These are phyloP conservation scores for Gymnoscopelus microlampas DNA, from an alignment of 2,797 vertebrate species.

Conservation along the genomic window DNA sequence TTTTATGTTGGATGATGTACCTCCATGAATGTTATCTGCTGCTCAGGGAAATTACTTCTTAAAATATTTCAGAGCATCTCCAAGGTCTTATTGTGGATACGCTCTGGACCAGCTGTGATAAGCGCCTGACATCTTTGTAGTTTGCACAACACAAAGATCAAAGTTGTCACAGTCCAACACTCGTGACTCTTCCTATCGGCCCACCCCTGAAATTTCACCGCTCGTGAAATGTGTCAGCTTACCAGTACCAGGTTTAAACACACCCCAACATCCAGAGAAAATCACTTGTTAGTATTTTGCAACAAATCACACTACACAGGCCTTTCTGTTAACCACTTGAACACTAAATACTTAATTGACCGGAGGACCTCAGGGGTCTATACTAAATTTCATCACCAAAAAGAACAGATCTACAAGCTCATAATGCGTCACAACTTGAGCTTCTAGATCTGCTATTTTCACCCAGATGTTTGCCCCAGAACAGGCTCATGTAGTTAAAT, in stretches of 20 bases:
- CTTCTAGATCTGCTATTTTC: background rate
- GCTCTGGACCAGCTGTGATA: slow-evolving; percentile 88
- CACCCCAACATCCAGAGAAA: background rate
- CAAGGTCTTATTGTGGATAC: slow-evolving; percentile 86
- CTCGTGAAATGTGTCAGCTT: slow-evolving; percentile 63
- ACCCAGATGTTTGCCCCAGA: background rate
- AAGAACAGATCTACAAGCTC: background rate
- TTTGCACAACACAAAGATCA: slow-evolving; percentile 87
- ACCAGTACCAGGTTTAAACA: slow-evolving; percentile 17
- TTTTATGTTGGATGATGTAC: slow-evolving; percentile 88
- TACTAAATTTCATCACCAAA: too few relatives aligned
- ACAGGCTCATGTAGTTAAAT: background rate
- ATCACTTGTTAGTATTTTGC: too few relatives aligned
- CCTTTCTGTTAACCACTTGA: too few relatives aligned
- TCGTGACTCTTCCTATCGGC: slow-evolving; percentile 32
- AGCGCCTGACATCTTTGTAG: slow-evolving; percentile 89
- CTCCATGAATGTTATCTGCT: slow-evolving; percentile 89
- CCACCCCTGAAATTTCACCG: slow-evolving; percentile 77
- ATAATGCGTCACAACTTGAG: too few relatives aligned
- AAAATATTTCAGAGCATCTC: slow-evolving; percentile 87
- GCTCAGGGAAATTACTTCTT: slow-evolving; percentile 87
- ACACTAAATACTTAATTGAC: too few relatives aligned
- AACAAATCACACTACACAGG: too few relatives aligned
- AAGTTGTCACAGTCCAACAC: slow-evolving; percentile 83
- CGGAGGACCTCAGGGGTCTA: too few relatives aligned